These are phyloP conservation scores for Pseudois nayaur DNA, from an alignment of 2,113 vertebrate species.

Conservation along the genomic window DNA sequence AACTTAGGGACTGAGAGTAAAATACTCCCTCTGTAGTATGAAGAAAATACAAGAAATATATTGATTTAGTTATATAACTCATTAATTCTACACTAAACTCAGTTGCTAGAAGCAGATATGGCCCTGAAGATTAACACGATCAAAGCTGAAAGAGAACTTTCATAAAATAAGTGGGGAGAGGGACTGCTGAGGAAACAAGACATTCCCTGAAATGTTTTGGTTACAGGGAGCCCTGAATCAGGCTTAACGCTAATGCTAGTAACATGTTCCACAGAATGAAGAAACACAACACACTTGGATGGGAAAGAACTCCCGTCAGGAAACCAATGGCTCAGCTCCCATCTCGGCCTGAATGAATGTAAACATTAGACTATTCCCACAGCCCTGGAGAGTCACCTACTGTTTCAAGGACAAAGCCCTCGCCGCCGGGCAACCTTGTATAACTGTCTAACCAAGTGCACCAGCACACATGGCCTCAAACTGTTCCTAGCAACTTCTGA, in stretches of 20 bases:
- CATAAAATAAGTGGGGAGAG: neutral
- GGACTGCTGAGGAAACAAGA: neutral
- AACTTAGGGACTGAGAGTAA: neutral
- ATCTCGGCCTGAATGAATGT: neutral
- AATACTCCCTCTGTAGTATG: neutral
- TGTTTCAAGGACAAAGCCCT: neutral
- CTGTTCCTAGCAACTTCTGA: neutral
- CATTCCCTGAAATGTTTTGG: neutral
- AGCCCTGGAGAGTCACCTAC: neutral
- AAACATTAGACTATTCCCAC: neutral
- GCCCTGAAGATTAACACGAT: conserved; percentile 25
- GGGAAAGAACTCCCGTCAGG: conserved; percentile 51
- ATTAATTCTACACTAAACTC: too few relatives aligned
- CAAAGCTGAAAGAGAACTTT: neutral
- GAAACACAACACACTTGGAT: conserved; percentile 18
- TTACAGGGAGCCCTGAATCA: conserved; percentile 21
- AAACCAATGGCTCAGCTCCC: conserved; percentile 42
- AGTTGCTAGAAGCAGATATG: conserved; percentile 33
- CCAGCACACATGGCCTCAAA: neutral
- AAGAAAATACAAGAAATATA: neutral
- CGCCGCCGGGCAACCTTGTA: neutral
- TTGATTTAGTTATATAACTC: too few relatives aligned
- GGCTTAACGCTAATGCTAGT: neutral
- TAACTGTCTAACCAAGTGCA: neutral
- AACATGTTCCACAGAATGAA: conserved; percentile 29